Base-by-base conservation (phyloP, 2,888 invertebrate genomes). In the Schrankia costaestrigalis region DNA sequence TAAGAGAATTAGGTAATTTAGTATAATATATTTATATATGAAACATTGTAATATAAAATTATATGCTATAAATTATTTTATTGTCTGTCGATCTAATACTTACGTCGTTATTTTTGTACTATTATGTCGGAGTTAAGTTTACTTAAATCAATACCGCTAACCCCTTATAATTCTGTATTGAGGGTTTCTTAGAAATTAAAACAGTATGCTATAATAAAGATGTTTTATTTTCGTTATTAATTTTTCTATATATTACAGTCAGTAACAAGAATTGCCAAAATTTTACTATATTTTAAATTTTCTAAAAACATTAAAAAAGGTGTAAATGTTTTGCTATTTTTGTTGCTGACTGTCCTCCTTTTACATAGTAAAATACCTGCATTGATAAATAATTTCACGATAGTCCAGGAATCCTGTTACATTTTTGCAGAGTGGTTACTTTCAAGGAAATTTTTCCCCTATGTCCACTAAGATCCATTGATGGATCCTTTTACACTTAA, bases 111-210 rank as follows among this genome's bases (percentile, higher is more conserved):
- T 84, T 87, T 86, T 87, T 86, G 69, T 85, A 86, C 81, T 79
- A 77, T 80, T 77, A 72, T 63, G 73, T 80, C 71, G 63, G 66
- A 70, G 71, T 81, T 85, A 80, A 78, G 83, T 85, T 85, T 74
- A 84, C 78, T 77, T 78, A 79, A 82, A 80, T 81, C 79, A 79
- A 71, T 73, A 75, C 78, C 75, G 83, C 85, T 85, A 73, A 80
- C 84, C 85, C 83, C 79, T 75, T 82, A 77, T 84, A 79, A 75
- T 79, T 82, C 81, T 84, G 83, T 85, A 86, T 79, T 76, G 79
- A 82, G 83, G 86, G 86, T 84, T 80, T 84, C 69, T 84, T 87
- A 86, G 86, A 86, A 85, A 87, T 86, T 87, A 86, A 86, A 86
- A 86, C 84, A 85, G 84, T 87, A 87, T 86, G 87, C 87, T 87